Evolutionary conservation across 2,888 invertebrate species (phyloP).

Genomic region (Lasioglossum villosulum): DNA sequence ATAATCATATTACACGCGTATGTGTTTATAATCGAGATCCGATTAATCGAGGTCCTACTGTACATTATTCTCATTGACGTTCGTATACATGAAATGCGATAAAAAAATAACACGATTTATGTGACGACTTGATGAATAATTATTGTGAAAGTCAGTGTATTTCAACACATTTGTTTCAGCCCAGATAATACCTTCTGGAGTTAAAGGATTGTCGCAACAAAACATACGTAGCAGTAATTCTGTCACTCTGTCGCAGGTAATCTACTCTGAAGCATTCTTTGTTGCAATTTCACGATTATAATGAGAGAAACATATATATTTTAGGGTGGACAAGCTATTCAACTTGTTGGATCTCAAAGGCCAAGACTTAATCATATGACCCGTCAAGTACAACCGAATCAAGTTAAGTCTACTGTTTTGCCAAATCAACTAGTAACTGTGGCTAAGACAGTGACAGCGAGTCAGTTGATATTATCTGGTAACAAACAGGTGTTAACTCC

Average conservation of each 20-base stretch:
- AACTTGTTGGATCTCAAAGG: slow-evolving; percentile 83
- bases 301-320: slow-evolving; percentile 16
- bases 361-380: slow-evolving; percentile 82
- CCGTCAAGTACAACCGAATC: slow-evolving; percentile 82
- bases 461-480: slow-evolving; percentile 82
- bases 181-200: slow-evolving; percentile 83
- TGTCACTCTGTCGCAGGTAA: slow-evolving; percentile 80
- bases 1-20: too few relatives aligned
- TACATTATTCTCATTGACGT: neutral
- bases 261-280: neutral
- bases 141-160: neutral
- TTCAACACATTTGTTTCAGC: slow-evolving; percentile 71
- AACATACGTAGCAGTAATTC: slow-evolving; percentile 81
- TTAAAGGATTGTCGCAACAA: slow-evolving; percentile 82
- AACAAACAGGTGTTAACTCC: slow-evolving; percentile 83
- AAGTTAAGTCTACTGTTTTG: slow-evolving; percentile 81
- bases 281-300: slow-evolving; percentile 18
- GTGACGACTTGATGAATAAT: neutral
- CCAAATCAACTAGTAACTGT: slow-evolving; percentile 82
- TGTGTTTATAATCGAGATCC: too few relatives aligned
- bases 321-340: slow-evolving; percentile 81
- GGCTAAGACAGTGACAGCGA: slow-evolving; percentile 82
- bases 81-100: neutral
- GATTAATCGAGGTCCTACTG: too few relatives aligned
- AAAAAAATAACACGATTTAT: neutral